Evolutionary conservation across 2,797 vertebrate genomes (phyloP).

Genomic region (Myripristis jacobus): DNA sequence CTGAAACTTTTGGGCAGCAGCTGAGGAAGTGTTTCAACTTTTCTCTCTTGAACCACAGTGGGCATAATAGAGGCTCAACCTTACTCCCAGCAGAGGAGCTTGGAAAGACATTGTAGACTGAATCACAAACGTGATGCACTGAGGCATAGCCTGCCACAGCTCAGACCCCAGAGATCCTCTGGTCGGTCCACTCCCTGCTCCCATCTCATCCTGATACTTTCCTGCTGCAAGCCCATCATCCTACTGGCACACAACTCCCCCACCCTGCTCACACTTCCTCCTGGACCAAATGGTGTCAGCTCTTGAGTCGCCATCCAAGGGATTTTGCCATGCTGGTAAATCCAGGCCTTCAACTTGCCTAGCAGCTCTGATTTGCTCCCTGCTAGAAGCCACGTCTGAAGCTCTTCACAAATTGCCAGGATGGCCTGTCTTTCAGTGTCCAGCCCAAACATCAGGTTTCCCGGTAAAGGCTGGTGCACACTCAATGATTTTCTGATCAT

Average conservation of each 20-base stretch:
- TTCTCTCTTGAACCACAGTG: not conserved
- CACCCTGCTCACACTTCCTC: not conserved
- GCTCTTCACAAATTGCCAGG: conserved; percentile 22
- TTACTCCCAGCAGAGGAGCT: not conserved
- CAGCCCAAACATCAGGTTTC: not conserved
- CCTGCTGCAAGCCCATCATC: conserved; percentile 4
- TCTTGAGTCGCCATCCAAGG: not conserved
- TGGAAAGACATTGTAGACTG: not conserved
- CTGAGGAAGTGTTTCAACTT: not conserved
- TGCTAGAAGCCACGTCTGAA: conserved; percentile 13
- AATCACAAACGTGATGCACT: conserved; percentile 10
- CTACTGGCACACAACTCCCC: not conserved
- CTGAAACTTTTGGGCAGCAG: not conserved
- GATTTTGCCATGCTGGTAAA: conserved; percentile 10
- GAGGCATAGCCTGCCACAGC: not conserved
- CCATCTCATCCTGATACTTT: conserved; percentile 5
- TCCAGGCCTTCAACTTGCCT: conserved; percentile 15
- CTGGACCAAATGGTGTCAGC: not conserved
- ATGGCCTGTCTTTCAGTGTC: conserved; percentile 19
- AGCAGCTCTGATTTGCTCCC: conserved; percentile 28
- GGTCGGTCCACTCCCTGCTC: not conserved
- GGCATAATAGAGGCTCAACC: not conserved
- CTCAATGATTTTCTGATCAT: too few relatives aligned
- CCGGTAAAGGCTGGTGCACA: too few relatives aligned
- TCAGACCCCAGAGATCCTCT: not conserved